Percentiles rank a stretch among this genome's conserved stretches.
These are phyloP conservation scores for Ornithoptera alexandrae DNA, from an alignment of 2,888 invertebrate genomes.

Conservation along the genomic window DNA sequence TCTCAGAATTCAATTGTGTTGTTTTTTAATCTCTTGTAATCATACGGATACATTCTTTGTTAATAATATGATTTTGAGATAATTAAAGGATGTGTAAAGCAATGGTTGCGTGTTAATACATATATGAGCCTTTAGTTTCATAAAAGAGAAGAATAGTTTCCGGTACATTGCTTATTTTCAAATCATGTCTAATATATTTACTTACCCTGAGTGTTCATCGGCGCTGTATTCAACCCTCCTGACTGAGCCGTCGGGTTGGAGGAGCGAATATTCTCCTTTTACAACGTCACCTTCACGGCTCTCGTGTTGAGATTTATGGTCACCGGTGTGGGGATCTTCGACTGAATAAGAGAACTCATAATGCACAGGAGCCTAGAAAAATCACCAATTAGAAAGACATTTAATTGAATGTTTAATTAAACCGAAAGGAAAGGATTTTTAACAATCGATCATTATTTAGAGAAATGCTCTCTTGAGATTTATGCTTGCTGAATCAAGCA, in stretches of 20 bases:
- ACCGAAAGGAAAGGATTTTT: no score
- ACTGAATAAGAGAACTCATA: constrained; percentile 81
- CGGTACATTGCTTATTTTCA: no score
- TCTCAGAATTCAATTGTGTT: not conserved
- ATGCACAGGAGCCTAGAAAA: constrained; percentile 69
- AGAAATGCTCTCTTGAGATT: no score
- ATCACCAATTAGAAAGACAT: not conserved
- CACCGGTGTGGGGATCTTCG: constrained; percentile 79
- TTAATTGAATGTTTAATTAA: no score
- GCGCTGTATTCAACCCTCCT: constrained; percentile 79
- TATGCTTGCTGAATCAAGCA: no score
- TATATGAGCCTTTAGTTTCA: not conserved
- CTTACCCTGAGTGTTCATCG: constrained; percentile 78
- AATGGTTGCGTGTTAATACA: not conserved
- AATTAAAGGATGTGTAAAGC: not conserved
- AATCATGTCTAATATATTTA: no score
- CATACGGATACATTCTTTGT: not conserved
- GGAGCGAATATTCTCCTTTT: constrained; percentile 76
- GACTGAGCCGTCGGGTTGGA: constrained; percentile 78
- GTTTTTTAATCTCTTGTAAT: not conserved
- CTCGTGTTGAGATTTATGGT: constrained; percentile 76
- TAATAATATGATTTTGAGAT: not conserved
- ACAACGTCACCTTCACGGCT: constrained; percentile 72
- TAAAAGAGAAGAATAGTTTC: not conserved
- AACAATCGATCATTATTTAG: no score